Evolutionary conservation across 2,888 invertebrate species (phyloP).

Genomic region (Leptinotarsa peninsularis): DNA sequence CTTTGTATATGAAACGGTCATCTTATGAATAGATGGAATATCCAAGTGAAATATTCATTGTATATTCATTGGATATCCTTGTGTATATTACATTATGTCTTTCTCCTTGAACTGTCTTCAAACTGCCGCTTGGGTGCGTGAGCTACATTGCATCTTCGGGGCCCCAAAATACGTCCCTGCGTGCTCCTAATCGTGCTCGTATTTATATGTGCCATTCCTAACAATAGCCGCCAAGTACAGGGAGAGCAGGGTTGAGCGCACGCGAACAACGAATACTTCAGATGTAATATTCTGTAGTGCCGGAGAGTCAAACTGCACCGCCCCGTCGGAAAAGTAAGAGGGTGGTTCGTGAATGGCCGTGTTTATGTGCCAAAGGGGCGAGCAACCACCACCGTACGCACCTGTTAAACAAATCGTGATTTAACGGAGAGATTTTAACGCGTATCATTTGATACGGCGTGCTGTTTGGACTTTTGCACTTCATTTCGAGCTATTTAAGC

Average conservation of each 20-base stretch:
- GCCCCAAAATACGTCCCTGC: conserved; percentile 31
- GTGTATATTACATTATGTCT: too few species aligned
- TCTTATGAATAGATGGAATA: too few species aligned
- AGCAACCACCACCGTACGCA: conserved; percentile 55
- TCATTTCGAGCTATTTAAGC: conserved; percentile 49
- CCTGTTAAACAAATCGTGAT: conserved; percentile 61
- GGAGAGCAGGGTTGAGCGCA: conserved; percentile 49
- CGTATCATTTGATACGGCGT: conserved; percentile 54
- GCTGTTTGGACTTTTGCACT: conserved; percentile 52
- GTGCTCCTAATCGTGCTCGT: conserved; percentile 40
- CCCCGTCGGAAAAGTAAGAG: conserved; percentile 47
- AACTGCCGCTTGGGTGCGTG: conserved; percentile 18
- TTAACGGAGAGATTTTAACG: conserved; percentile 61
- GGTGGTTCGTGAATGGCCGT: conserved; percentile 53
- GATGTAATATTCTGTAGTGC: conserved; percentile 61
- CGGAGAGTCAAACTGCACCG: conserved; percentile 60
- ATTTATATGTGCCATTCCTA: conserved; percentile 53
- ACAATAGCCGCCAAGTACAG: conserved; percentile 51
- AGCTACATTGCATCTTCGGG: not conserved
- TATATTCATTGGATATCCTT: too few species aligned
- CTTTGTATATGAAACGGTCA: too few species aligned
- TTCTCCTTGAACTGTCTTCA: not conserved
- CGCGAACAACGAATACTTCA: conserved; percentile 59
- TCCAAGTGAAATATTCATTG: too few species aligned
- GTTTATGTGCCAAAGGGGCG: conserved; percentile 58